Conservation (phyloP, 92 coral and sea anemone species). For the Desmophyllum pertusum region DNA sequence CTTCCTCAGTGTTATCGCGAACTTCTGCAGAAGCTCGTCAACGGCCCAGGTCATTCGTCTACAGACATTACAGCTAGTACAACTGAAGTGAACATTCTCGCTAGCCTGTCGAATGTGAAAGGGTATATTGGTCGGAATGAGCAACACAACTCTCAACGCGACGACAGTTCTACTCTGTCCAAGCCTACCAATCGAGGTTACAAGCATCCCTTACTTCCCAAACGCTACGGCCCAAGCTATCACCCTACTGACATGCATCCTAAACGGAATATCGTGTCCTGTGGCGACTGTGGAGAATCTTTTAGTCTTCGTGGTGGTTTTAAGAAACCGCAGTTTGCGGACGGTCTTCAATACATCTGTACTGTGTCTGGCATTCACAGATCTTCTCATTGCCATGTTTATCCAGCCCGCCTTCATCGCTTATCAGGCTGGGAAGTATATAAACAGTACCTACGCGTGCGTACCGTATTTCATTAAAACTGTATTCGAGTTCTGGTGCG, state of each 20-base stretch:
- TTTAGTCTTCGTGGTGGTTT: neutral
- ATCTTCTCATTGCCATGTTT: conserved; percentile 6
- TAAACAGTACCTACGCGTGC: neutral
- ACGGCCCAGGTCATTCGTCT: neutral
- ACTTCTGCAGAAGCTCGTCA: neutral
- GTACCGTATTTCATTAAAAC: conserved; percentile 13
- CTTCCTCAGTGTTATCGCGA: too few relatives aligned
- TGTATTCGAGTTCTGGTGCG: conserved; percentile 26
- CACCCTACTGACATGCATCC: neutral
- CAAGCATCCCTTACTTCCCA: neutral
- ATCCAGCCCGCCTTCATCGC: conserved; percentile 28
- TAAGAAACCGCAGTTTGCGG: conserved; percentile 15
- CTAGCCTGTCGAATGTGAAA: neutral
- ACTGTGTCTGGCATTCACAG: conserved; percentile 6
- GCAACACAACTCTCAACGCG: neutral
- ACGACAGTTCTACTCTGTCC: neutral
- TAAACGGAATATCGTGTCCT: neutral
- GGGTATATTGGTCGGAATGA: neutral
- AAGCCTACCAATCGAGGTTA: neutral
- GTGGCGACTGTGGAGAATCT: conserved; percentile 10
- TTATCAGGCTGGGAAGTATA: conserved; percentile 10
- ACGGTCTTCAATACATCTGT: conserved; percentile 25
- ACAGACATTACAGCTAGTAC: neutral
- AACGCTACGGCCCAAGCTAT: conserved; percentile 2
- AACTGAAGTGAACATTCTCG: neutral